These are phyloP conservation scores for Antheraea mylitta DNA, from an alignment of 1,140 invertebrate genomes.

Conservation along the genomic window DNA sequence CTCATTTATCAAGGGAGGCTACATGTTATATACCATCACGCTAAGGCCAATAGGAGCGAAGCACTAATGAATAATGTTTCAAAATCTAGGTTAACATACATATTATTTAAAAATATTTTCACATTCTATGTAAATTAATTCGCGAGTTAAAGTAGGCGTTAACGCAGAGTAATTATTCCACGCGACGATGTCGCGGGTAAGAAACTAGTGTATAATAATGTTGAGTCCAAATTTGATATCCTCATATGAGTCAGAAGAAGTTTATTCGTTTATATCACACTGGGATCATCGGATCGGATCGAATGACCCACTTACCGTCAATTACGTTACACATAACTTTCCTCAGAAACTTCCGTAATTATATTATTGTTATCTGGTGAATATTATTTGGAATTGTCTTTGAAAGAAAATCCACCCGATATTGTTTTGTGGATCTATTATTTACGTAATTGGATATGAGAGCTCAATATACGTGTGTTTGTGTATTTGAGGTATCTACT, in stretches of 20 bases:
- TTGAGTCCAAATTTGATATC: not conserved
- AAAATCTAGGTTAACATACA: too few relatives aligned
- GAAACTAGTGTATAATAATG: too few relatives aligned
- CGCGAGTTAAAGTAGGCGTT: too few relatives aligned
- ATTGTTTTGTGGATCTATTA: slow-evolving; percentile 9
- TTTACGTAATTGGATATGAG: not conserved
- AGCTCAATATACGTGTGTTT: not conserved
- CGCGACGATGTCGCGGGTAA: too few relatives aligned
- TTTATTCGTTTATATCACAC: slow-evolving; percentile 18
- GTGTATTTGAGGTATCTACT: too few relatives aligned
- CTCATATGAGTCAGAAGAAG: not conserved
- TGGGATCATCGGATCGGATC: slow-evolving; percentile 9
- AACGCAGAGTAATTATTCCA: too few relatives aligned
- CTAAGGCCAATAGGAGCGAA: too few relatives aligned
- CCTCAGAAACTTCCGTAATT: slow-evolving; percentile 18
- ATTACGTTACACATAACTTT: slow-evolving; percentile 18
- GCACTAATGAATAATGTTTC: too few relatives aligned
- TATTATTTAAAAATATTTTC: too few relatives aligned
- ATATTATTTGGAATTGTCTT: slow-evolving; percentile 10
- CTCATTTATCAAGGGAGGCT: too few relatives aligned
- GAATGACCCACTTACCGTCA: slow-evolving; percentile 15
- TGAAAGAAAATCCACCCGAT: not conserved
- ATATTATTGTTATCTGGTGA: slow-evolving; percentile 17
- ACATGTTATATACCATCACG: too few relatives aligned
- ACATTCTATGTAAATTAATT: too few relatives aligned